Conservation (phyloP, 2,888 invertebrate species). For the Rhagonycha lutea region DNA sequence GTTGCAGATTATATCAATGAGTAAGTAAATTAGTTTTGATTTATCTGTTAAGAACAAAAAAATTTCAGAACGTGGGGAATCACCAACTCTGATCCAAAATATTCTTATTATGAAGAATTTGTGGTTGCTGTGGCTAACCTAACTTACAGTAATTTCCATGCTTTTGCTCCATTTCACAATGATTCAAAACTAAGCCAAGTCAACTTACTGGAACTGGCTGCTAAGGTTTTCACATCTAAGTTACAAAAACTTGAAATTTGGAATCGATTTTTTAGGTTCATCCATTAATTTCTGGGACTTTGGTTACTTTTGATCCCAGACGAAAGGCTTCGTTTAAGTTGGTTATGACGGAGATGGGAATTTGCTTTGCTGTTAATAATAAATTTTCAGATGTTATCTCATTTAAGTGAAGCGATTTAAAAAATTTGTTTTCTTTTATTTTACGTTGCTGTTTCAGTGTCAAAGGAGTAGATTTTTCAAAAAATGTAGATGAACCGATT, state of each 20-base stretch:
- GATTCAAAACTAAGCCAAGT: conserved; percentile 54
- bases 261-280: conserved; percentile 53
- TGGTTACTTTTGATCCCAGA: conserved; percentile 56
- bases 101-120: conserved; percentile 57
- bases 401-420: conserved; percentile 54
- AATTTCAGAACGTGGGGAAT: conserved; percentile 54
- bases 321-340: conserved; percentile 54
- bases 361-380: conserved; percentile 68
- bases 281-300: conserved; percentile 55
- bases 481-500: conserved; percentile 16
- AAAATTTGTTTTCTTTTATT: background rate
- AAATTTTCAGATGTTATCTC: conserved; percentile 58
- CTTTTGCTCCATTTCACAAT: conserved; percentile 52
- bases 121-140: conserved; percentile 55
- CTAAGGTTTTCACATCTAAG: conserved; percentile 46
- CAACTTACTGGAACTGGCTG: conserved; percentile 55
- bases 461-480: conserved; percentile 15
- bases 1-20: conserved; percentile 48
- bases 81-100: conserved; percentile 52
- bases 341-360: conserved; percentile 68
- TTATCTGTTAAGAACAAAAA: background rate
- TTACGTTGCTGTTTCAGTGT: conserved; percentile 9
- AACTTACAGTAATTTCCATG: conserved; percentile 52
- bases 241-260: background rate
- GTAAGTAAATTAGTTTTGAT: conserved; percentile 37